Evolutionary conservation across 2,888 invertebrate genomes (phyloP).

Genomic region (Andrena camellia): DNA sequence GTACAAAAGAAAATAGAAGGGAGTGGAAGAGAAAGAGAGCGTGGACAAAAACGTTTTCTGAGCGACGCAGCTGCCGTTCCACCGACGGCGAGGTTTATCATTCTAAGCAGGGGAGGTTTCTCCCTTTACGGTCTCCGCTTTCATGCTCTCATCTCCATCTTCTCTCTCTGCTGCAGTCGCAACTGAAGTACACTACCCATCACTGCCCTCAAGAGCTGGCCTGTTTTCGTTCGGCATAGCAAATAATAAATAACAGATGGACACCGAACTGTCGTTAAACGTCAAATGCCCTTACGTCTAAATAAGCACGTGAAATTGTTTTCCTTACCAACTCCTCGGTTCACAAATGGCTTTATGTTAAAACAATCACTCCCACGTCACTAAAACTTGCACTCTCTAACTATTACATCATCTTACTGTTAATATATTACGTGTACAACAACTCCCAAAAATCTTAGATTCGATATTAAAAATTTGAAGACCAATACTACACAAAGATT

Average conservation of each 20-base stretch:
- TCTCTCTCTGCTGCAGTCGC: constrained; percentile 31
- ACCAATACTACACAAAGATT: too few relatives aligned
- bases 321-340: not conserved
- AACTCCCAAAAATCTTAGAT: not conserved
- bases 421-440: not conserved
- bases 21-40: constrained; percentile 30
- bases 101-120: constrained; percentile 75
- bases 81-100: constrained; percentile 67
- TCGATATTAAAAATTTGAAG: too few relatives aligned
- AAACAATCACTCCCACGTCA: not conserved
- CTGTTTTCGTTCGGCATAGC: not conserved
- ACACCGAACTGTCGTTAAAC: not conserved
- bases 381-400: not conserved
- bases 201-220: constrained; percentile 1
- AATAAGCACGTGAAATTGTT: not conserved
- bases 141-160: constrained; percentile 22
- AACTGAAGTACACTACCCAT: constrained; percentile 24
- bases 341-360: not conserved
- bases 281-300: not conserved
- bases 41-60: constrained; percentile 60
- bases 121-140: constrained; percentile 44
- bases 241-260: constrained; percentile 32
- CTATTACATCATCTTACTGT: not conserved
- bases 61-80: constrained; percentile 71
- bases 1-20: constrained; percentile 27